Base-by-base conservation (phyloP, 2,888 invertebrate genomes). In the Drosophila heteroneura region DNA sequence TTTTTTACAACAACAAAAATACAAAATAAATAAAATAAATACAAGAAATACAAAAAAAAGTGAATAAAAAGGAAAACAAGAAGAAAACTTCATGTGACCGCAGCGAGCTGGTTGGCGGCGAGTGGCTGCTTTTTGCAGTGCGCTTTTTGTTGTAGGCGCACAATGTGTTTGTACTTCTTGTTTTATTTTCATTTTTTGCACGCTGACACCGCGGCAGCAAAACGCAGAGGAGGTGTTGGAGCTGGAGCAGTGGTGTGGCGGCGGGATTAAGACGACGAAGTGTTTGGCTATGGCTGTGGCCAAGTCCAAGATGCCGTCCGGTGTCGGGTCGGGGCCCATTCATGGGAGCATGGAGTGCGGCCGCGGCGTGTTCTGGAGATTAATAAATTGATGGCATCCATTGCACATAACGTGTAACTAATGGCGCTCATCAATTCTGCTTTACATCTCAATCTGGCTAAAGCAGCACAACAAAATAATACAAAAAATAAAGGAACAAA, bases 311-410 rank as follows among this genome's bases (percentile, higher is more conserved):
- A 57, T 7, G 39, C 57, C 30, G 39, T n/a, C 30, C 41, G 30
- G 32, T 58, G 58, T 56, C 69, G 76, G 69, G 32, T 44, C 65
- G 58, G 57, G 51, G 61, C 60, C 80, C 79, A 81, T 81, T 72
- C 78, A 79, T 79, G 78, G 82, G 65, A 54, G 49, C 61, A 72
- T 84, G 82, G 78, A 70, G 63, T 58, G 70, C 57, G 66, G 80
- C 74, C 85, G 84, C 92, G 91, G 91, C 93, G 93, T 93, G 93
- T 93, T 93, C 92, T 92, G 92, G 92, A 93, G 93, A 93, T 93
- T 93, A 93, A 93, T 93, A 93, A 93, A 94, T 94, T 94, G 93
- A 93, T 93, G 93, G 94, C 93, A 93, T 93, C 93, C 94, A 93
- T 94, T 93, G 94, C 93, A 93, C 92, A 93, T 93, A 93, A 93